Percentiles rank a stretch among this genome's conserved stretches.
phyloP scores from a whole-genome alignment of 1,140 invertebrate genomes.

The Drosophila triauraria region DNA sequence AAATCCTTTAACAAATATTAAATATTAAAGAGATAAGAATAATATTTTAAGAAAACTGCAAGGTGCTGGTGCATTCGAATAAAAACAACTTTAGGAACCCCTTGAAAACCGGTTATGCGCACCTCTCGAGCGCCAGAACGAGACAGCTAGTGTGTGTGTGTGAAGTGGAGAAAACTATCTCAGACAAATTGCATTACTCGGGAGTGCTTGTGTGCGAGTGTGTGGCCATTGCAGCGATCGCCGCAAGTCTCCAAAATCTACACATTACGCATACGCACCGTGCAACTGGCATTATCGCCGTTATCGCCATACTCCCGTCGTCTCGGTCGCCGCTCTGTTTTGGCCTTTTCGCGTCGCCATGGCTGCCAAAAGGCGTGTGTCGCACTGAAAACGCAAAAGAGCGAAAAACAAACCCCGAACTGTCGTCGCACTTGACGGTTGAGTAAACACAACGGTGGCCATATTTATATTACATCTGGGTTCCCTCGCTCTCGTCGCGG shows the following conservation, averaged over 20 bases:
- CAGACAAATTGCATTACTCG: constrained; percentile 33
- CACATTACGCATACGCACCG: constrained; percentile 72
- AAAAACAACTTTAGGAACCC: constrained; percentile 28
- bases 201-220: constrained; percentile 14
- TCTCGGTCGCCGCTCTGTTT: constrained; percentile 44
- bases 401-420: constrained; percentile 44
- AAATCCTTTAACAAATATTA: neutral
- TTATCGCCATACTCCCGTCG: constrained; percentile 21
- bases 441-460: constrained; percentile 68
- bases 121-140: constrained; percentile 61
- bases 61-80: constrained; percentile 13
- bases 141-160: constrained; percentile 57
- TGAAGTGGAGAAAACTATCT: constrained; percentile 46
- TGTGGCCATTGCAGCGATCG: constrained; percentile 53
- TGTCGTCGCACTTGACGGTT: constrained; percentile 65
- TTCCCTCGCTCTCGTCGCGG: constrained; percentile 61
- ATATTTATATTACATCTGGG: constrained; percentile 39
- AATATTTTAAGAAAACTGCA: neutral
- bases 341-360: constrained; percentile 75
- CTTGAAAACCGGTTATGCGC: constrained; percentile 73
- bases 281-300: constrained; percentile 42
- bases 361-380: constrained; percentile 72
- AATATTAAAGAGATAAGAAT: neutral
- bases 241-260: constrained; percentile 39
- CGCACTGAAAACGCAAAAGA: constrained; percentile 36